A percentile compares a stretch with the other conserved stretches of the same genome.
Evolutionary conservation across 2,113 vertebrate genomes (phyloP).

Genomic region (Plotosus lineatus): DNA sequence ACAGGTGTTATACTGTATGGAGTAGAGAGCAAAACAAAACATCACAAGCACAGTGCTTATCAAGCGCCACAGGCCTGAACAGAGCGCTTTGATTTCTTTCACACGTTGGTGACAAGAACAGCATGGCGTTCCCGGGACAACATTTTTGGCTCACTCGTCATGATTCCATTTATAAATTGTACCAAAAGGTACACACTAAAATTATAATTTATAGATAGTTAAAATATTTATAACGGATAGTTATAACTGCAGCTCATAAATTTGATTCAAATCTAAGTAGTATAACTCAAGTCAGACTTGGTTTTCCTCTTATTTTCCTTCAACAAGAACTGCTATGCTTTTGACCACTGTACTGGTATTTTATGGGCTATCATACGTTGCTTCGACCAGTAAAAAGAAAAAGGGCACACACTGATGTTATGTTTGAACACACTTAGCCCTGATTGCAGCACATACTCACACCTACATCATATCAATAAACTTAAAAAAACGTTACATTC

Average conservation of each 20-base stretch:
- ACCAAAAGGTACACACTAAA: not conserved
- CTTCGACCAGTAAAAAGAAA: too few relatives aligned
- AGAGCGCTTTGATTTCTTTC: constrained; percentile 14
- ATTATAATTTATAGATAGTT: not conserved
- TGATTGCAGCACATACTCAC: too few relatives aligned
- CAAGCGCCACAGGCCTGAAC: not conserved
- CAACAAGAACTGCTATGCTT: not conserved
- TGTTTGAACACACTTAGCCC: too few relatives aligned
- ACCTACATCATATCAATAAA: too few relatives aligned
- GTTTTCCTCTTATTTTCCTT: not conserved
- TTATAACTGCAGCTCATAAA: not conserved
- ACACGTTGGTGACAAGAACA: not conserved
- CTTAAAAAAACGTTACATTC: too few relatives aligned
- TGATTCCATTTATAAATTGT: not conserved
- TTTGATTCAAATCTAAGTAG: not conserved
- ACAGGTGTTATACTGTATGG: not conserved
- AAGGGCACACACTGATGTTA: too few relatives aligned
- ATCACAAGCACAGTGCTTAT: not conserved
- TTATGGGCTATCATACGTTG: too few relatives aligned
- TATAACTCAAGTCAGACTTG: not conserved
- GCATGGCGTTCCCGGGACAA: not conserved
- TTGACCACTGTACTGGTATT: not conserved
- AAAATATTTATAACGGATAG: not conserved
- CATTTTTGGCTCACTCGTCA: not conserved
- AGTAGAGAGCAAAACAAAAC: not conserved